Evolutionary conservation across 2,113 vertebrate genomes (phyloP), one percentile per base, ranked within the genome.

Genomic region (Pluvianellus socialis): DNA sequence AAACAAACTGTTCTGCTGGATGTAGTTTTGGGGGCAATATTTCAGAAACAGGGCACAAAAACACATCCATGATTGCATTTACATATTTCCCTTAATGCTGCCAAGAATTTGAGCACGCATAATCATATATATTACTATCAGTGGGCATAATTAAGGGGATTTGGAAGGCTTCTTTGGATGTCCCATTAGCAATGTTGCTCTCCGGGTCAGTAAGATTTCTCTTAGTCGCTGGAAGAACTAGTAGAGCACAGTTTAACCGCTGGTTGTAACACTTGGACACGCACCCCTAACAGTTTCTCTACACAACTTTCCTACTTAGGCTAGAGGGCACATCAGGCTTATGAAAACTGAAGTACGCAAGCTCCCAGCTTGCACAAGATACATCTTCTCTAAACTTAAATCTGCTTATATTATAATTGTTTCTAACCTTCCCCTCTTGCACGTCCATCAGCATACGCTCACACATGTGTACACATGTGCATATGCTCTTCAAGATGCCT

Each of bases 191-290:
- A 83, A 32, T 26, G 14, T 2, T 65, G 35, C 14, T 56, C 53
- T 45, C 7, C 0, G 15, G 55, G 56, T 32, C 40, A 35, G 38
- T 22, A 35, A 55, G 35, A n/a, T 19, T 21, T 56, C 32, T 23
- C 35, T 32, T 3, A 65, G 32, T 22, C 9, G 1, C 16, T 53
- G 44, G n/a, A 47, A 38, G 27, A 79, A 52, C n/a, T 9, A 7
- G 18, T 1, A 26, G 18, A 85, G 42, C 26, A 8, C 1, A 2
- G 12, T 1, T 0, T 3, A 44, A 8, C 20, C 44, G 61, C 47
- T 79, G 59, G 14, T 18, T 59, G 14, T 4, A 55, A 61, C 1
- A 1, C 55, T 35, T 5, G 0, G 5, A 52, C 66, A 47, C 16
- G 13, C 11, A 4, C 4, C 33, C 32, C 15, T 7, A 38, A 5